These are phyloP conservation scores for Oncorhynchus gorbuscha DNA, from an alignment of 2,113 vertebrate genomes.

Conservation along the genomic window DNA sequence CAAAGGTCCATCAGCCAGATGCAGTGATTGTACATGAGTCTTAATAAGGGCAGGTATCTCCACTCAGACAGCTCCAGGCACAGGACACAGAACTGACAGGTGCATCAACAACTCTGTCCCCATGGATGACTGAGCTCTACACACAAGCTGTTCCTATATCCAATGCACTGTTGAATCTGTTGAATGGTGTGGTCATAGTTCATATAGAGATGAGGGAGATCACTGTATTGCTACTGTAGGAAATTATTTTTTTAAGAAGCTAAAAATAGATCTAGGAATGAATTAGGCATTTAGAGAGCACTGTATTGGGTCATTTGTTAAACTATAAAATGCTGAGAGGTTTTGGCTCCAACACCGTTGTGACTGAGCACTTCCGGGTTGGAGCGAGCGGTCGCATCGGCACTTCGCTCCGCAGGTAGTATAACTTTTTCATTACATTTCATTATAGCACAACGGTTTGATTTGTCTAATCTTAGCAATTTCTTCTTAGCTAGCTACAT, in stretches of 20 bases:
- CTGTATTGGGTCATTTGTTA: background rate
- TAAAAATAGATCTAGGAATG: background rate
- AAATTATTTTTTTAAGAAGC: background rate
- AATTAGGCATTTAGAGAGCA: background rate
- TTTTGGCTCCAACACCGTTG: background rate
- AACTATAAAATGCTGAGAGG: background rate
- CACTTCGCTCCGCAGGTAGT: too few relatives aligned
- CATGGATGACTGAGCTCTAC: background rate
- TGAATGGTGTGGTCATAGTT: background rate
- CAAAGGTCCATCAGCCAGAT: constrained; percentile 20
- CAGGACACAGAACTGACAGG: constrained; percentile 23
- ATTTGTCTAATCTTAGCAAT: too few relatives aligned
- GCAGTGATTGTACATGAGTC: constrained; percentile 44
- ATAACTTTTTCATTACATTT: too few relatives aligned
- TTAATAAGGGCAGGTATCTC: constrained; percentile 24
- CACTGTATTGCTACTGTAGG: background rate
- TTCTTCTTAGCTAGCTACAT: too few relatives aligned
- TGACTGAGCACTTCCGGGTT: too few relatives aligned
- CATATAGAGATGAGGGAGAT: background rate
- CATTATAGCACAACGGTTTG: too few relatives aligned
- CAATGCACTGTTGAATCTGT: background rate
- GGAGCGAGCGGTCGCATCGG: too few relatives aligned
- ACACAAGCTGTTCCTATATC: background rate
- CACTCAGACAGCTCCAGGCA: constrained; percentile 19
- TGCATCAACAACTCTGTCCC: constrained; percentile 25